Evolutionary conservation across 2,888 invertebrate genomes (phyloP), one percentile per base, ranked within the genome.

Genomic region (Ichneumon xanthorius): DNA sequence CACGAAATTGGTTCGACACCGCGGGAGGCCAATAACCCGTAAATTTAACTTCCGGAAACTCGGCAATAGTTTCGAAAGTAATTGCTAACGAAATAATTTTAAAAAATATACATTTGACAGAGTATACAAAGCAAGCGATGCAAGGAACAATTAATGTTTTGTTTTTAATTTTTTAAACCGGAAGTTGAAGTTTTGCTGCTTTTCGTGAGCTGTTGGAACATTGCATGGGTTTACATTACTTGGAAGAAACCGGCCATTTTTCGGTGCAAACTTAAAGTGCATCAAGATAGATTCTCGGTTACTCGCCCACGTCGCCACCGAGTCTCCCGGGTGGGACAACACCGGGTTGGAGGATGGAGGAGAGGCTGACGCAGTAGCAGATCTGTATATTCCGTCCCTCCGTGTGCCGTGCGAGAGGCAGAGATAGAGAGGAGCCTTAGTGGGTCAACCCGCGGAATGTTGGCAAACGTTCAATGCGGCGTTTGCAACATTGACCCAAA

Each of bases 401-500:
- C 5, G 5, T 45, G 45, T 61, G 45, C 30, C 14, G n/a, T 4
- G 22, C 48, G 50, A 19, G 55, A 48, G 30, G 48, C 61, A 73
- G 80, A 67, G 72, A 80, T 33, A 22, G 55, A 76, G 70, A 68
- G 73, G 19, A 53, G 71, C 9, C 82, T 85, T 82, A 55, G 79
- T 85, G 85, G 85, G 85, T 85, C 85, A 82, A 63, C 67, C 79
- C 76, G 61, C 40, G 48, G 76, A 82, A 82, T 80, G 80, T 85
- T 85, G 85, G 85, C 85, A 80, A 61, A 76, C 82, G 82, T 82
- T 85, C 85, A 85, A 85, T 85, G 85, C 85, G 82, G 85, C 80
- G 76, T 85, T 85, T 85, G 82, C 85, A 85, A 85, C 85, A 85
- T 85, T 85, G 85, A 85, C 85, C 85, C 80, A 85, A 71, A 79